phyloP scores from a whole-genome alignment of 2,113 vertebrate species.

The Anser brachyrhynchus region DNA sequence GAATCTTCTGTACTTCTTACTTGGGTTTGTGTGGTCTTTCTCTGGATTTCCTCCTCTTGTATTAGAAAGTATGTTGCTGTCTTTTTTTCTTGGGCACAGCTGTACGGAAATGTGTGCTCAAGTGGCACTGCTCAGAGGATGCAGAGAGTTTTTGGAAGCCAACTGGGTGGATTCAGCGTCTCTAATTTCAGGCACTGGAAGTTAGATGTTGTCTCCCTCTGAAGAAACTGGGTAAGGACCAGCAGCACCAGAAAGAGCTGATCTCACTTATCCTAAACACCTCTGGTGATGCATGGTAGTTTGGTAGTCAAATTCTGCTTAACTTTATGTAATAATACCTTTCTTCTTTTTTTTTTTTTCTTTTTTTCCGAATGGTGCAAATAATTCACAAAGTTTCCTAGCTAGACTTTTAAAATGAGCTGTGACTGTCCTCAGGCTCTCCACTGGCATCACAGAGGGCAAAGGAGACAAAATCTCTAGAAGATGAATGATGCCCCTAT shows the following conservation, averaged over 20 bases:
- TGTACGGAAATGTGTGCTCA: not conserved
- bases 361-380: not conserved
- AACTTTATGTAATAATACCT: not conserved
- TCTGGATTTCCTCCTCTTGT: not conserved
- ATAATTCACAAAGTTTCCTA: not conserved
- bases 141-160: not conserved
- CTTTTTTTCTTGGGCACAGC: not conserved
- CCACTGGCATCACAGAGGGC: not conserved
- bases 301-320: not conserved
- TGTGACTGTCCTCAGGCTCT: not conserved
- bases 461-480: not conserved
- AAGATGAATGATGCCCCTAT: not conserved
- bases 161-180: not conserved
- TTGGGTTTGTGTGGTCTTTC: not conserved
- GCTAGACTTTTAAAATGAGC: not conserved
- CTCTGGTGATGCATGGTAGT: not conserved
- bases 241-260: not conserved
- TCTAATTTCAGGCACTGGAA: not conserved
- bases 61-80: accelerated
- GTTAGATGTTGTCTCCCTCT: not conserved
- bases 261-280: not conserved
- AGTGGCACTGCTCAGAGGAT: not conserved
- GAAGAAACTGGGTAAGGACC: not conserved
- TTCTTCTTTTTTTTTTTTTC: not conserved
- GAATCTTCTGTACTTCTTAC: not conserved